These are phyloP conservation scores for Xanthorhoe designata DNA, from an alignment of 2,888 invertebrate genomes.

Conservation along the genomic window DNA sequence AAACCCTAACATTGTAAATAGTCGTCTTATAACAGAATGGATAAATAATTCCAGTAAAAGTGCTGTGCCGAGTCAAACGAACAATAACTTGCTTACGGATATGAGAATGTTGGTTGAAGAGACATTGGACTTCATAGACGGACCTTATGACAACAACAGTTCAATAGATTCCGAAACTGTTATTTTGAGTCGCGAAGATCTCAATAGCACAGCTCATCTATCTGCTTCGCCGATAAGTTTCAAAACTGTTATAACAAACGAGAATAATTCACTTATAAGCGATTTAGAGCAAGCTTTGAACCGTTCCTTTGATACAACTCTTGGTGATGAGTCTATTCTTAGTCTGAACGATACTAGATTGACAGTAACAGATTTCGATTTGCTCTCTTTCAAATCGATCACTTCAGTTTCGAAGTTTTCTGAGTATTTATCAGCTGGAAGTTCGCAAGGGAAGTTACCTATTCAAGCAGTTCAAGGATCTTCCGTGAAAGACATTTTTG, in stretches of 20 bases:
- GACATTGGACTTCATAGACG: slow-evolving; percentile 54
- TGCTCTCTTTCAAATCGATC: slow-evolving; percentile 65
- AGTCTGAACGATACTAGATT: slow-evolving; percentile 49
- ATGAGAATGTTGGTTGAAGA: slow-evolving; percentile 64
- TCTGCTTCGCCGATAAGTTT: slow-evolving; percentile 51
- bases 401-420: slow-evolving; percentile 64
- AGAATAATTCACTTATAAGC: slow-evolving; percentile 48
- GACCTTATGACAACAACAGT: slow-evolving; percentile 39
- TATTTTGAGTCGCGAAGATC: slow-evolving; percentile 48
- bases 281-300: slow-evolving; percentile 54
- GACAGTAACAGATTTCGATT: slow-evolving; percentile 58
- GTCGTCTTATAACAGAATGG: slow-evolving; percentile 46
- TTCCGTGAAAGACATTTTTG: slow-evolving; percentile 68
- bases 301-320: slow-evolving; percentile 50
- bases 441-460: slow-evolving; percentile 31
- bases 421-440: slow-evolving; percentile 62
- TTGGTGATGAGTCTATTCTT: slow-evolving; percentile 49
- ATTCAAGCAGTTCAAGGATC: slow-evolving; percentile 35
- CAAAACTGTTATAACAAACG: slow-evolving; percentile 50
- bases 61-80: slow-evolving; percentile 40
- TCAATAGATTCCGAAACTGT: slow-evolving; percentile 52
- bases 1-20: slow-evolving; percentile 41
- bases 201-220: slow-evolving; percentile 16
- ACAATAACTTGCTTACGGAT: slow-evolving; percentile 40
- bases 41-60: slow-evolving; percentile 41